These are phyloP conservation scores for Gavia stellata DNA, from an alignment of 2,113 vertebrate genomes.

Conservation along the genomic window DNA sequence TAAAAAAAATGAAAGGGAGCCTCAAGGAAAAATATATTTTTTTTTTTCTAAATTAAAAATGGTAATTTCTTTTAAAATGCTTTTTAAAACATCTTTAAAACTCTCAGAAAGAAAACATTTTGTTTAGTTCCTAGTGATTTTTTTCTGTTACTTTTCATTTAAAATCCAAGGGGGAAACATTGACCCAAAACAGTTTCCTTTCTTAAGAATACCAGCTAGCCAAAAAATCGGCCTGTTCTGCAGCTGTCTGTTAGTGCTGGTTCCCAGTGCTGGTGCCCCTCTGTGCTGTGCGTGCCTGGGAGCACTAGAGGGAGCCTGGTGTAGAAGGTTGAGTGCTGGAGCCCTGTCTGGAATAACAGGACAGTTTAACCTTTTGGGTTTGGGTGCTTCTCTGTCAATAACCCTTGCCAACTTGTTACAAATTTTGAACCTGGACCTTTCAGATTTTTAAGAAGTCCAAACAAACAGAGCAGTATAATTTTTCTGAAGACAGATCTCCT, in stretches of 20 bases:
- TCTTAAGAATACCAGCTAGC: neutral
- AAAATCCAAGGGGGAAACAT: neutral
- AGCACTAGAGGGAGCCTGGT: constrained; percentile 28
- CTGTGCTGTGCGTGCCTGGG: neutral
- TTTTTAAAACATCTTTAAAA: neutral
- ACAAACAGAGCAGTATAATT: neutral
- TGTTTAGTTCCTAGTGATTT: neutral
- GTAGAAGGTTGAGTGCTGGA: neutral
- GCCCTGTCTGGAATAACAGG: rapidly evolving
- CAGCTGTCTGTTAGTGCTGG: rapidly evolving
- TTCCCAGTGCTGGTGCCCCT: neutral
- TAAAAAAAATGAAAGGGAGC: neutral
- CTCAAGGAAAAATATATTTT: neutral
- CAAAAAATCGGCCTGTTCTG: too few relatives aligned
- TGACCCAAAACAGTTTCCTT: neutral
- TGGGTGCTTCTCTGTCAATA: neutral
- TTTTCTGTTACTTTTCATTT: neutral
- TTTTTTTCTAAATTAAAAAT: neutral
- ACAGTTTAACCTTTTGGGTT: neutral
- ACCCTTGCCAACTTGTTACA: neutral
- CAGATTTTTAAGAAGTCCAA: neutral
- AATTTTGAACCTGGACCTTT: neutral
- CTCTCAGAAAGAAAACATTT: neutral
- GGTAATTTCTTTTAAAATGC: neutral
- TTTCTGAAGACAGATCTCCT: neutral